phyloP scores from a whole-genome alignment of 1,140 invertebrate species.

The Capitella teleta region DNA sequence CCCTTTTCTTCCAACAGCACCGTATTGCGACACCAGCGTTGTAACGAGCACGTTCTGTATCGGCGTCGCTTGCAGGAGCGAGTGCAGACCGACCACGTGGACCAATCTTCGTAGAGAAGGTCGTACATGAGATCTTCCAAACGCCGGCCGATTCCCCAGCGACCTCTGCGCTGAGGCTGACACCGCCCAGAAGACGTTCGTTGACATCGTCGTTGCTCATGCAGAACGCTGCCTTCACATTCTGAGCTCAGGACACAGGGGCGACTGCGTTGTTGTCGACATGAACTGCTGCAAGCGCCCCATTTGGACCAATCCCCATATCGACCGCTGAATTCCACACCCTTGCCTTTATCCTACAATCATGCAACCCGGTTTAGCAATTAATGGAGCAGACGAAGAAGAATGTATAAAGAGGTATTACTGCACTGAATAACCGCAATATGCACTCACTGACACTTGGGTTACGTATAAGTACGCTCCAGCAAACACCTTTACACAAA shows the following conservation, averaged over 20 bases:
- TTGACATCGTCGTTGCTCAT: not conserved
- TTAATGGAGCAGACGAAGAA: no score
- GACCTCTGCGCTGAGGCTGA: not conserved
- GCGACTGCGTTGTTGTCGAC: constrained; percentile 45
- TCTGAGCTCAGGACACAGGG: not conserved
- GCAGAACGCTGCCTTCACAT: not conserved
- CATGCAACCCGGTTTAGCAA: no score
- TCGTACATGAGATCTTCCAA: constrained; percentile 4
- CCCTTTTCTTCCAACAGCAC: constrained; percentile 68
- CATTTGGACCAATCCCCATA: constrained; percentile 54
- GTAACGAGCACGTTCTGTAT: constrained; percentile 60
- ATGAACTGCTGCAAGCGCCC: constrained; percentile 50
- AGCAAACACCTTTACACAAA: no score
- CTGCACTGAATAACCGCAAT: no score
- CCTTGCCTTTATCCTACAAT: no score
- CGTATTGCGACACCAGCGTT: constrained; percentile 59
- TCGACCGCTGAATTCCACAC: no score
- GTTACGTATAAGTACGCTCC: no score
- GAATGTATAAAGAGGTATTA: no score
- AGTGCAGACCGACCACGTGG: constrained; percentile 9
- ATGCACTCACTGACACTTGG: no score
- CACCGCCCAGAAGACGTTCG: not conserved
- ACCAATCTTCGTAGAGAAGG: constrained; percentile 9
- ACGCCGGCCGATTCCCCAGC: not conserved
- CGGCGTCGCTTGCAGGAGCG: constrained; percentile 19